A percentile compares a stretch with the other conserved stretches of the same genome.
phyloP scores from a whole-genome alignment of 2,888 invertebrate genomes.

The Machimus atricapillus region DNA sequence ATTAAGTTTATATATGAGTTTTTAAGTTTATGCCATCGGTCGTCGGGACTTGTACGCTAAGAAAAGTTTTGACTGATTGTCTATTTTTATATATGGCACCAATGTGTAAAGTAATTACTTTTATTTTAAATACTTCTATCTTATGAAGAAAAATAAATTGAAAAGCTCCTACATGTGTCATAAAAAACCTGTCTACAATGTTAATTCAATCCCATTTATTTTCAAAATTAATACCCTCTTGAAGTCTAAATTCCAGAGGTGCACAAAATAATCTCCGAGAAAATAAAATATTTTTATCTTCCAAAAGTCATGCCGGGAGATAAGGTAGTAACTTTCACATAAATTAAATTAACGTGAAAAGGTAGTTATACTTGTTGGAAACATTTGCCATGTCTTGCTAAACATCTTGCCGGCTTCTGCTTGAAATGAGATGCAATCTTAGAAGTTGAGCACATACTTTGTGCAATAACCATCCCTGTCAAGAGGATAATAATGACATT shows the following conservation, averaged over 20 bases:
- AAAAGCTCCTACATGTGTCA: not conserved
- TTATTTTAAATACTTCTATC: not conserved
- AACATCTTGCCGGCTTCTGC: not conserved
- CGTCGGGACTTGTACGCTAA: too few species aligned
- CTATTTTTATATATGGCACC: too few species aligned
- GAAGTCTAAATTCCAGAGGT: not conserved
- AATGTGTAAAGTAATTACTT: not conserved
- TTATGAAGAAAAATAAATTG: not conserved
- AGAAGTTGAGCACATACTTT: not conserved
- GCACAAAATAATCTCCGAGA: not conserved
- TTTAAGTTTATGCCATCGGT: too few species aligned
- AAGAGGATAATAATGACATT: not conserved
- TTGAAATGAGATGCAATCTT: not conserved
- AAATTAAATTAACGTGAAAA: not conserved
- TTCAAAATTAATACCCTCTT: not conserved
- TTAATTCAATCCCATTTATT: not conserved
- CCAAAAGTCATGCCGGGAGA: not conserved
- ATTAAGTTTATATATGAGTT: too few species aligned
- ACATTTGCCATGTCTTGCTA: not conserved
- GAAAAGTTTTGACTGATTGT: too few species aligned
- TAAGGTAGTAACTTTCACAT: not conserved
- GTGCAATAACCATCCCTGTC: not conserved
- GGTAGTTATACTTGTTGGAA: not conserved
- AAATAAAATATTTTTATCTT: not conserved
- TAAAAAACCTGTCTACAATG: not conserved